A percentile compares a stretch with the other conserved stretches of the same genome.
Conservation (phyloP, 2,113 vertebrate genomes). For the Mus musculus region GRCm39 chr16:5357001-5357500, state of each 20-base stretch:
- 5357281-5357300: too few species aligned
- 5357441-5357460: accelerated
- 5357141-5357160: background rate
- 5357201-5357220: background rate
- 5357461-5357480: background rate
- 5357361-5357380: background rate
- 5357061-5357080: background rate
- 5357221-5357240: too few species aligned
- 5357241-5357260: background rate
- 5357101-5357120: background rate
- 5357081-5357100: accelerated
- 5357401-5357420: background rate
- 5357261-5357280: background rate
- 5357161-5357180: background rate
- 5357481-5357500: background rate
- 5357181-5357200: background rate
- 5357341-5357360: background rate
- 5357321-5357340: background rate
- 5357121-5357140: too few species aligned
- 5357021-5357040: background rate
- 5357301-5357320: background rate
- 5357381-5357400: accelerated
- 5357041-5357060: background rate
- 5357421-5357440: too few species aligned
- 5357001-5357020: background rate